Percentiles rank a stretch among this genome's conserved stretches.
Conservation (phyloP, 2,113 vertebrate species). For the Steatornis caripensis region DNA sequence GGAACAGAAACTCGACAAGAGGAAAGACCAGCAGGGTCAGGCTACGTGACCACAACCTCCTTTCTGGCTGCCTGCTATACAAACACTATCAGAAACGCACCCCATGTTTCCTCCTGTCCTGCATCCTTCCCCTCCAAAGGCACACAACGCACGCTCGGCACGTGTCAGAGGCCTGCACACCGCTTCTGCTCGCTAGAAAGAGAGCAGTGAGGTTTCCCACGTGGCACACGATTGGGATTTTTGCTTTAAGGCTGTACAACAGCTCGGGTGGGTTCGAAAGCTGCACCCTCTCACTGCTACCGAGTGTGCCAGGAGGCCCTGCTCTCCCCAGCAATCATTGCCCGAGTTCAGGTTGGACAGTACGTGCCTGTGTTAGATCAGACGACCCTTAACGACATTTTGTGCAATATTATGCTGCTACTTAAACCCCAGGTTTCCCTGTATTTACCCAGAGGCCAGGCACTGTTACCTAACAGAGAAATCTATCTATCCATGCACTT, state of each 20-base stretch:
- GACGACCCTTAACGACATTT: not conserved
- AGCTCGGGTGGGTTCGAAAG: not conserved
- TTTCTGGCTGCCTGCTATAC: not conserved
- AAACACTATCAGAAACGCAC: not conserved
- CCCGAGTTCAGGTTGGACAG: rapidly evolving
- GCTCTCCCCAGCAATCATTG: not conserved
- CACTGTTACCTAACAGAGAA: not conserved
- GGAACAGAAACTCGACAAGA: not conserved
- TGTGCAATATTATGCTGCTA: not conserved
- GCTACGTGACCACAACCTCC: not conserved
- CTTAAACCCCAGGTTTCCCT: not conserved
- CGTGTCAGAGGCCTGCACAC: rapidly evolving
- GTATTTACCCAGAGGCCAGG: not conserved
- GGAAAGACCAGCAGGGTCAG: not conserved
- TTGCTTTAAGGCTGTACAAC: not conserved
- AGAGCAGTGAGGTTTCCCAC: not conserved
- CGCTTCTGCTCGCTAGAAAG: not conserved
- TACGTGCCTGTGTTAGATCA: not conserved
- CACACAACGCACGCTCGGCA: rapidly evolving
- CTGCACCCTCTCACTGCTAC: not conserved
- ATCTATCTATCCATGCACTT: not conserved
- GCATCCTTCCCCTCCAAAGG: not conserved
- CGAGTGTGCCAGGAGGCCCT: not conserved
- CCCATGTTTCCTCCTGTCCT: not conserved
- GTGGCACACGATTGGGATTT: rapidly evolving